Evolutionary conservation across 1,140 invertebrate genomes (phyloP), one percentile per base, ranked within the genome.

Genomic region (Lucilia cuprina): DNA sequence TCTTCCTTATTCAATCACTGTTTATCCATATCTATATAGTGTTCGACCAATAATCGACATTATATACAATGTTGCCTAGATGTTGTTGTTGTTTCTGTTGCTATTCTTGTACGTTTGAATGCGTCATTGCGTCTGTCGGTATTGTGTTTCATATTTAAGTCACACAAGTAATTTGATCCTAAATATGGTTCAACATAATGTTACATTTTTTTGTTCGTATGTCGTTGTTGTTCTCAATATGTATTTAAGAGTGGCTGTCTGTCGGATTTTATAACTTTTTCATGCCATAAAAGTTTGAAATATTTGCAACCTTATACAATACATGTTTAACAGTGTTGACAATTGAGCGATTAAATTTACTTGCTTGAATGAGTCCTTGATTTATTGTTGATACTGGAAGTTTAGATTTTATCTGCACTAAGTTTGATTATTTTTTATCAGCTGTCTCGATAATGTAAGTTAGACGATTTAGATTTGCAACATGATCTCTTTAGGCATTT

Each of bases 81-180:
- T 60, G 55, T 60, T 60, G 13, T 60, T 60, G 14, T 60, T 60
- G 55, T 60, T 17, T 14, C 14, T 60, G 55, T 17, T 17, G 14
- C 14, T 60, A 17, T 60, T 17, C 17, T 19, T 70, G 65, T 70
- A 21, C 19, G 25, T 60, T 7, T 60, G 55, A 60, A 47, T 80
- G 77, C 77, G 77, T 80, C 77, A 80, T 47, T 80, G 77, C 77
- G 77, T 80, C 77, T 80, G 77, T 49, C 77, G 77, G 77, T n/a
- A 80, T 80, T 80, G 25, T 80, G 77, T 80, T 80, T 80, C 77
- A 80, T 49, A 80, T 80, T 80, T 80, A 80, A 80, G 77, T 80
- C 77, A 80, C 77, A 80, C 77, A 50, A 80, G 77, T 80, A 80
- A 80, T 80, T 80, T 49, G 41, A 80, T 80, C n/a, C 77, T 80